Percentiles rank a stretch among this genome's conserved stretches.
phyloP scores from a whole-genome alignment of 2,888 invertebrate species.

The Rhagium mordax region DNA sequence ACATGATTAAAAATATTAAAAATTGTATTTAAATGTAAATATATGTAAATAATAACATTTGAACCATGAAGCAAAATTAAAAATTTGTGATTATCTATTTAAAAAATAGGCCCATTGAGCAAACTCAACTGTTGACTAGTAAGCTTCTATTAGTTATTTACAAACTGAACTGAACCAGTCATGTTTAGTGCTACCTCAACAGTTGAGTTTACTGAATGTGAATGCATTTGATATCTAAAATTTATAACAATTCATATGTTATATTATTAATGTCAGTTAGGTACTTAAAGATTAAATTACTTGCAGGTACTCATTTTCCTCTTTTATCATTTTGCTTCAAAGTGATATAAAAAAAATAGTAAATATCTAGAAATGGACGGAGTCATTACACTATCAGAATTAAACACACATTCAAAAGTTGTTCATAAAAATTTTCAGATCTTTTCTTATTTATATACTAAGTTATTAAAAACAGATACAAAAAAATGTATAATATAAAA shows the following conservation, averaged over 20 bases:
- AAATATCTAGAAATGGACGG: slow-evolving; percentile 45
- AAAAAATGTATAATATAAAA: slow-evolving; percentile 25
- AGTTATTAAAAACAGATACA: slow-evolving; percentile 33
- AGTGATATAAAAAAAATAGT: slow-evolving; percentile 39
- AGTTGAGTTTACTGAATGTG: too few species aligned
- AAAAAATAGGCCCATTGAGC: too few species aligned
- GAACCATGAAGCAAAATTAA: slow-evolving; percentile 41
- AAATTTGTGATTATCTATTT: neutral
- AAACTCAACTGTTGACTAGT: too few species aligned
- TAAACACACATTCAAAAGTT: slow-evolving; percentile 35
- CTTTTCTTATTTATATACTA: slow-evolving; percentile 22
- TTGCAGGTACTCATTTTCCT: slow-evolving; percentile 36
- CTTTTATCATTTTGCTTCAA: slow-evolving; percentile 36
- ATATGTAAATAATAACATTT: slow-evolving; percentile 34
- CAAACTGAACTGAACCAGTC: too few species aligned
- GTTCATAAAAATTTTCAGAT: slow-evolving; percentile 39
- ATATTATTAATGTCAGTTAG: neutral
- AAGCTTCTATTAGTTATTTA: too few species aligned
- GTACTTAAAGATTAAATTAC: neutral
- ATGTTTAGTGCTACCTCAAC: too few species aligned
- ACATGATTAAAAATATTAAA: slow-evolving; percentile 36
- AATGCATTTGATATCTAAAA: too few species aligned
- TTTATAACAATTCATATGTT: neutral
- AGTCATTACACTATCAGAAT: slow-evolving; percentile 34
- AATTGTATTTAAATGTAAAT: slow-evolving; percentile 42